Evolutionary conservation across 2,888 invertebrate genomes (phyloP).

Genomic region (Cryptocheilus praepositus): DNA sequence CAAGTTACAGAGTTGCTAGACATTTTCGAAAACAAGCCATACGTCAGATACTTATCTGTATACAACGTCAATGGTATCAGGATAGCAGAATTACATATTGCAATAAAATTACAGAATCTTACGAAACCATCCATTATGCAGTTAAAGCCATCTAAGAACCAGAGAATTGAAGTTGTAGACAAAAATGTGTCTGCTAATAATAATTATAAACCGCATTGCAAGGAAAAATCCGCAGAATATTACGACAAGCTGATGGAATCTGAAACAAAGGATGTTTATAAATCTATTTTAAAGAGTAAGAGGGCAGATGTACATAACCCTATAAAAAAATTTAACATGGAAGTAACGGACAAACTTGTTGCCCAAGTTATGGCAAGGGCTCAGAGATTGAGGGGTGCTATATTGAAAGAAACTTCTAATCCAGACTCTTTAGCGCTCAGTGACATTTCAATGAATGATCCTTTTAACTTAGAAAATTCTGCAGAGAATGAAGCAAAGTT

Average conservation of each 20-base stretch:
- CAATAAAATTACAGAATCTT: slow-evolving; percentile 55
- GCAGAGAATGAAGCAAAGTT: slow-evolving; percentile 54
- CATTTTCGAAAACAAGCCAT: slow-evolving; percentile 58
- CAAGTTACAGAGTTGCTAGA: slow-evolving; percentile 60
- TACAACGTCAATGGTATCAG: slow-evolving; percentile 58
- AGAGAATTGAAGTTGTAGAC: slow-evolving; percentile 30
- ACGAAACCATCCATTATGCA: slow-evolving; percentile 35
- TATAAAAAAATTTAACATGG: slow-evolving; percentile 46
- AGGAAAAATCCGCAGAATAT: background rate
- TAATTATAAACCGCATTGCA: slow-evolving; percentile 18
- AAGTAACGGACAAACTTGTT: slow-evolving; percentile 63
- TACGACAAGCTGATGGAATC: slow-evolving; percentile 17
- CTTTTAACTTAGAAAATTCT: slow-evolving; percentile 33
- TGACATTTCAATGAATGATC: slow-evolving; percentile 52
- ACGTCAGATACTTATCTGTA: slow-evolving; percentile 66
- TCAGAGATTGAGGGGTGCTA: slow-evolving; percentile 62
- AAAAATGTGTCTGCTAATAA: slow-evolving; percentile 12
- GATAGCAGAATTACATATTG: slow-evolving; percentile 68
- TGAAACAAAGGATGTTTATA: slow-evolving; percentile 46
- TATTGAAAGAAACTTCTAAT: slow-evolving; percentile 60
- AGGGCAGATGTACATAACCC: slow-evolving; percentile 41
- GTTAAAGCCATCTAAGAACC: slow-evolving; percentile 27
- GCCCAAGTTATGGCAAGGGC: slow-evolving; percentile 65
- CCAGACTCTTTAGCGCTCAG: slow-evolving; percentile 56
- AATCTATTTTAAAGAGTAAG: slow-evolving; percentile 58